Base-by-base conservation (phyloP, 1,140 invertebrate genomes). In the Tribolium castaneum region DNA sequence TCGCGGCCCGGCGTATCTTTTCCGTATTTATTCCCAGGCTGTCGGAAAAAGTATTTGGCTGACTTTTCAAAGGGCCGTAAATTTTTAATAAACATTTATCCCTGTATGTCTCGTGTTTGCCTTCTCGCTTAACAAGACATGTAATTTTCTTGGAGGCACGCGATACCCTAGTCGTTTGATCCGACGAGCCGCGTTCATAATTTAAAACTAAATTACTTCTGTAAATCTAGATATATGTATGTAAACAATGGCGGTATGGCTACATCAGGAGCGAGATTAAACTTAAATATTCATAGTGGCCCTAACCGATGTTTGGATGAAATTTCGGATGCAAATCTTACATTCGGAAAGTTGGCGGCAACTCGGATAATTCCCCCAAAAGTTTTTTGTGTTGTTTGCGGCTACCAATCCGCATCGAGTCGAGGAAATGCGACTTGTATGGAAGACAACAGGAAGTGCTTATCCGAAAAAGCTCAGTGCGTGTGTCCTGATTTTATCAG, bases 41-140 rank as follows among this genome's bases (percentile, higher is more conserved):
- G 7, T 66, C 19, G 12, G 25, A 39, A 39, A 34, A 66, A 35
- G 59, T 39, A 34, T 66, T 66, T 30, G 10, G 25, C 25, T 39
- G 59, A 35, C 25, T 66, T 35, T 66, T 66, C 59, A 66, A 66
- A 66, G 59, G 59, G n/a, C 13, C n/a, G 59, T 66, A 30, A 66
- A 66, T 66, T 66, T 66, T 66, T 66, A 66, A 66, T 66, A 66
- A 66, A 35, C 59, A 66, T 66, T 59, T 66, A 66, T 66, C 59
- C 59, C 25, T 66, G 34, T 14, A 66, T 66, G 59, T 66, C 59
- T 35, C 59, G 13, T 66, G 59, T 66, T 66, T 66, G 30, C 59
- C 14, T 66, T 35, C 59, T 66, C 30, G 59, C 59, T 66, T 66
- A 66, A 66, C 25, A 66, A 66, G 59, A 66, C 59, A 66, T 35